phyloP scores from a whole-genome alignment of 2,113 vertebrate genomes.

The Atractosteus spatula region DNA sequence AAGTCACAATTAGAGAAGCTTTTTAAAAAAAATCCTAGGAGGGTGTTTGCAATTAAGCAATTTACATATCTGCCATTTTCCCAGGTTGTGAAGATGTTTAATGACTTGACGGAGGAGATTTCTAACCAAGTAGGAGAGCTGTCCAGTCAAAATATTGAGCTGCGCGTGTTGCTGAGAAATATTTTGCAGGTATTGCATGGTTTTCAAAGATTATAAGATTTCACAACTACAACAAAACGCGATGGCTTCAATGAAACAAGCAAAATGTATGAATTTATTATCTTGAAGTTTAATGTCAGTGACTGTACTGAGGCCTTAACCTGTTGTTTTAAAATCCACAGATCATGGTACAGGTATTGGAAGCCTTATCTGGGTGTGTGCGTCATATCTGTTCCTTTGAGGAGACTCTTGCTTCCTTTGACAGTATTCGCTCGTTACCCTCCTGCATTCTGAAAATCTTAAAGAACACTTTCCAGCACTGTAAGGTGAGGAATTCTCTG shows the following conservation, averaged over 20 bases:
- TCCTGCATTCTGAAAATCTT: conserved; percentile 76
- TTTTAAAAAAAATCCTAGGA: too few relatives aligned
- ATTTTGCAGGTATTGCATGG: conserved; percentile 69
- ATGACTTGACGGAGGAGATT: conserved; percentile 78
- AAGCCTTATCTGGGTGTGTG: conserved; percentile 71
- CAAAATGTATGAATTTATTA: not conserved
- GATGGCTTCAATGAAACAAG: not conserved
- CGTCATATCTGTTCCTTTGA: conserved; percentile 67
- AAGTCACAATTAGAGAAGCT: not conserved
- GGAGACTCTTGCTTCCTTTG: conserved; percentile 53
- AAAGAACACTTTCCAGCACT: conserved; percentile 82
- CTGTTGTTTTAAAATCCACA: conserved; percentile 38
- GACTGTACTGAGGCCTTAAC: not conserved
- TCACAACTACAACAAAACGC: too few relatives aligned
- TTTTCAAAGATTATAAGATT: not conserved
- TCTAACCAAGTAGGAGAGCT: conserved; percentile 71
- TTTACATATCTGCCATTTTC: conserved; percentile 13
- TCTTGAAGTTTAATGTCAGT: not conserved
- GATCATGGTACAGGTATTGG: conserved; percentile 77
- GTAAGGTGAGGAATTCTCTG: conserved; percentile 71
- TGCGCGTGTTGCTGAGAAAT: conserved; percentile 69
- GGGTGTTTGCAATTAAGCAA: not conserved
- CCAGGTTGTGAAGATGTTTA: conserved; percentile 78
- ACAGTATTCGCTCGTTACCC: conserved; percentile 75
- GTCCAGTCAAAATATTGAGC: conserved; percentile 78